Base-by-base conservation (phyloP, 2,888 invertebrate species). In the Leptinotarsa juncta region DNA sequence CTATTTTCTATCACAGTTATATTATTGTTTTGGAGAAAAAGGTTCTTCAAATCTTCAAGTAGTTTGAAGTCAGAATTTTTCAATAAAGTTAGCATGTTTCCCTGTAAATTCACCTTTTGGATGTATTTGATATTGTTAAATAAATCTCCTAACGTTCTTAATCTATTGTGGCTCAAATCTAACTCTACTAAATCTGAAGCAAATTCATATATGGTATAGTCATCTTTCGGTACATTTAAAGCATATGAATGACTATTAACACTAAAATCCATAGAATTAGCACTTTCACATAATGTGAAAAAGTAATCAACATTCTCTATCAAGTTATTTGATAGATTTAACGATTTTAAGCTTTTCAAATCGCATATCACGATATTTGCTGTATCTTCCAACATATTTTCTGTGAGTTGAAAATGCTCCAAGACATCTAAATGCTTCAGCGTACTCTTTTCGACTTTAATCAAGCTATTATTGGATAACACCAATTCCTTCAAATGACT, bases 161-260 rank as follows among this genome's bases (percentile, higher is more conserved):
- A 82, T 69, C 80, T 75, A 74, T 85, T 85, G 49, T 79, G 72
- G 74, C 83, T 83, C 65, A 84, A 80, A 78, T 85, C 82, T 48
- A 85, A 72, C 16, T 80, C 76, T 12, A 75, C 70, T 50, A 84
- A 67, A 67, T 79, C 79, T 48, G 77, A 74, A 14, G 71, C 74
- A 72, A 60, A 77, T 60, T 75, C 70, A 26, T 69, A 51, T 23
- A 74, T 26, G 16, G 57, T 51, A 73, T 69, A 77, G 62, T 77
- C 26, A 65, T 55, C 53, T 20, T 73, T 72, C 14, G 72, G 62
- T 55, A 68, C 57, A 66, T 74, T 66, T 12, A 32, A 14, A 70
- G 48, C n/a, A 15, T 62, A 32, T 48, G 50, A 7, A 48, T 72
- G 72, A 18, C 72, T 69, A 65, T 81, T 78, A 42, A 81, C 65